A percentile compares a stretch with the other conserved stretches of the same genome.
Conservation (phyloP, 2,888 invertebrate species). For the Aradus depressus region DNA sequence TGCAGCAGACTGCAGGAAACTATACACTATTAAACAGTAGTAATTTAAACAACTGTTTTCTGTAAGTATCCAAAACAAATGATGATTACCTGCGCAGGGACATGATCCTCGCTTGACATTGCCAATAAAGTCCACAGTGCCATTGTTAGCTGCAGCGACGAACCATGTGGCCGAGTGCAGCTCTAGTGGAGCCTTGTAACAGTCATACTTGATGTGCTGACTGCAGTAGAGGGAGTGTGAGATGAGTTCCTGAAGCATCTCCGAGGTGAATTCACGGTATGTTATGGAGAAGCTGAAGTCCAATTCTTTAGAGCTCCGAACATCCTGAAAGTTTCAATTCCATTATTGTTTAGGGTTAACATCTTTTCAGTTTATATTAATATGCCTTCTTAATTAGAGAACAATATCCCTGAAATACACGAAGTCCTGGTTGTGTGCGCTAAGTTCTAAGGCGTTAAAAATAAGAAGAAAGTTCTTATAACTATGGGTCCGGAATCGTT, state of each 20-base stretch:
- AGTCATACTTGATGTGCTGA: constrained; percentile 82
- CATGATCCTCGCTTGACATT: constrained; percentile 56
- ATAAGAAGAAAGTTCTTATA: background rate
- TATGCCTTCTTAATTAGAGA: background rate
- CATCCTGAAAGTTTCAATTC: constrained; percentile 45
- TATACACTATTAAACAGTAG: no score
- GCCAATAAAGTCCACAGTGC: constrained; percentile 70
- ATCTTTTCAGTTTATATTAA: background rate
- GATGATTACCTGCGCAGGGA: constrained; percentile 41
- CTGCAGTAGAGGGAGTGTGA: constrained; percentile 81
- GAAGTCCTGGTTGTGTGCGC: background rate
- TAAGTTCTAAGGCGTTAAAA: background rate
- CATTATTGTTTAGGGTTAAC: background rate
- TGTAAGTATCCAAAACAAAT: background rate
- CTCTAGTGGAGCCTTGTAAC: constrained; percentile 76
- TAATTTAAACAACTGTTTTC: no score
- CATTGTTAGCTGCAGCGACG: constrained; percentile 60
- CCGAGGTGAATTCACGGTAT: constrained; percentile 78
- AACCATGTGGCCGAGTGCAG: constrained; percentile 84
- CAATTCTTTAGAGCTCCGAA: constrained; percentile 61
- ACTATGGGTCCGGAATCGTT: background rate
- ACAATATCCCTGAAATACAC: background rate
- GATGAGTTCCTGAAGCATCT: constrained; percentile 82
- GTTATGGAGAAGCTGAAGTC: constrained; percentile 78
- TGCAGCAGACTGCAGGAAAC: no score